Evolutionary conservation across 2,113 vertebrate species (phyloP), one percentile per base, ranked within the genome.

Genomic region (Periophthalmus modestus): DNA sequence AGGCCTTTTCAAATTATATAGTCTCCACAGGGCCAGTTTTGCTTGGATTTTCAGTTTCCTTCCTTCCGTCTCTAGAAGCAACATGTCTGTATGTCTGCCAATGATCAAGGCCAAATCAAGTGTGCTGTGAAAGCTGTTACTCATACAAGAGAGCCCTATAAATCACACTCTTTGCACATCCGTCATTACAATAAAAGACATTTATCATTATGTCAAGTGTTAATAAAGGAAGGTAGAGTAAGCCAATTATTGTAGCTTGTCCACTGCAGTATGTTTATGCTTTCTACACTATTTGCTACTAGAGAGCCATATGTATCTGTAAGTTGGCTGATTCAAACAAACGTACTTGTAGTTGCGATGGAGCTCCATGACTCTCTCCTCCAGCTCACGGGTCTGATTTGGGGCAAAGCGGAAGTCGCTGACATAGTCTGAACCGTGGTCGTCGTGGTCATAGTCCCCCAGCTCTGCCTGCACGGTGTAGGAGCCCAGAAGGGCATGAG

Each of bases 351-450:
- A 98, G 5, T 96, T 98, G 85, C 95, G 97, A 89, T 99, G 98
- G 72, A 99, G 93, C 82, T 99, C 98, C 95, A 97, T 97, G 90
- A 99, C 96, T 86, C 97, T 93, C 83, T 99, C 98, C 85, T 99
- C 98, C 85, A 99, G 93, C 84, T 99, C 97, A 0, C 95, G 95
- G 0, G 97, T 98, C 93, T 99, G 98, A 89, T 96, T 99, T 28
- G 98, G 96, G 46, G 98, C 96, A 0, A 99, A 99, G 84, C 94
- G 96, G 82, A 99, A 96, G 79, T 99, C 97, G 0, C 91, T 94
- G 84, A 97, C 93, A 0, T 99, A 99, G 87, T 98, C 97, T 7
- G 94, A 84, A 69, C 95, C 88, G 0, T 99, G 95, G 71, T 99
- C 97, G 4, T 99, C 97, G 0, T 94, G 91, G 54, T 99, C 98